Evolutionary conservation across 2,797 vertebrate genomes (phyloP), one percentile per base, ranked within the genome.

Genomic region (Falco novaeseelandiae): DNA sequence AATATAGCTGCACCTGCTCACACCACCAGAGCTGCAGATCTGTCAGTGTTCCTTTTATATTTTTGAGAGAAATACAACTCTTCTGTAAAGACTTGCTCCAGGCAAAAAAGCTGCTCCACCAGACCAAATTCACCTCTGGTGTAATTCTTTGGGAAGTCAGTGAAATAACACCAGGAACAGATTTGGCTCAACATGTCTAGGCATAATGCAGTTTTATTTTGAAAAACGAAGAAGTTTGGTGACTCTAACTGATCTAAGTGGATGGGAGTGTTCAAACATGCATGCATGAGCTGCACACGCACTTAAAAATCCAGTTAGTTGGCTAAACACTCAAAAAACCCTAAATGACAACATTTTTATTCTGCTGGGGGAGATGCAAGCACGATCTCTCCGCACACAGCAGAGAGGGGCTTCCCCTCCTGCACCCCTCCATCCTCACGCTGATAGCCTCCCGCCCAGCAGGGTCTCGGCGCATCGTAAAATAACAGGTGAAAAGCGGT

Each of bases 1-100:
- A 97, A 97, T 96, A 95, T 55, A 94, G 93, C 85, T 97, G 91
- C 97, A 97, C 97, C 96, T 97, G 96, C 97, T 97, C 91, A 91
- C 92, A 95, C 87, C 74, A 97, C 83, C 95, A 95, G 76, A 94
- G 93, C 93, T 76, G 65, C 85, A 96, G 94, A 97, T 96, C 95
- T 92, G 95, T 97, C 93, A 97, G 76, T 84, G 90, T 94, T 93
- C 93, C 96, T 93, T 93, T 96, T 94, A 78, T 89, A 96, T 92
- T 97, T 97, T 61, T 96, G 87, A 91, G 82, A 97, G 93, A 97
- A 96, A 97, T 96, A 87, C 94, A 96, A 81, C 93, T 89, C 95
- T 93, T 72, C 88, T 95, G 77, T 54, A 90, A 96, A 96, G 85
- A 93, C 66, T 91, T 90, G 88, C 94, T 96, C 66, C 90, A 91